A percentile compares a stretch with the other conserved stretches of the same genome.
Evolutionary conservation across 2,888 invertebrate species (phyloP).

Genomic region (Mayetiola destructor): DNA sequence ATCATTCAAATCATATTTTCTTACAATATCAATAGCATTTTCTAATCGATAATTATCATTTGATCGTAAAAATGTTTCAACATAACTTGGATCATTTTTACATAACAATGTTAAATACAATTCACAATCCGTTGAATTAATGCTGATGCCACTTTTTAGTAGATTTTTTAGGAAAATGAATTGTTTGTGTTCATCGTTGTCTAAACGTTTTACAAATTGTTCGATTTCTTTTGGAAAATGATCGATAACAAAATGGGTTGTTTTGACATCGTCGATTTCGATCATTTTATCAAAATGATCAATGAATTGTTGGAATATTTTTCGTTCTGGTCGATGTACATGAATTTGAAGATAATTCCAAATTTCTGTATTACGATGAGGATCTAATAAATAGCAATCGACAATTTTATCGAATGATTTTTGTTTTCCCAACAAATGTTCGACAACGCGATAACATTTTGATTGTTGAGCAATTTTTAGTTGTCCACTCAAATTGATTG

Average conservation of each 20-base stretch:
- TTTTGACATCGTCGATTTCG: slow-evolving; percentile 44
- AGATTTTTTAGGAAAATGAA: slow-evolving; percentile 47
- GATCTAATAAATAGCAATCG: slow-evolving; percentile 51
- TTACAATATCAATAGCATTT: slow-evolving; percentile 48
- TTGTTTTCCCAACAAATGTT: slow-evolving; percentile 48
- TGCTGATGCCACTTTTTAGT: slow-evolving; percentile 31
- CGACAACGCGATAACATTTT: slow-evolving; percentile 55
- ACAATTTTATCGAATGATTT: slow-evolving; percentile 49
- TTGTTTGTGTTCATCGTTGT: slow-evolving; percentile 21
- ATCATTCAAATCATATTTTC: slow-evolving; percentile 44
- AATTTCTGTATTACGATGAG: slow-evolving; percentile 44
- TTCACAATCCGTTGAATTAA: slow-evolving; percentile 40
- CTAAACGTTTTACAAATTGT: slow-evolving; percentile 16
- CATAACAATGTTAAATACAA: slow-evolving; percentile 49
- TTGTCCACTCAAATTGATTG: slow-evolving; percentile 44
- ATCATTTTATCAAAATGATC: slow-evolving; percentile 40
- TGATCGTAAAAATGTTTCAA: slow-evolving; percentile 39
- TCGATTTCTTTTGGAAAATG: slow-evolving; percentile 39
- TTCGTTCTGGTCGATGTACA: slow-evolving; percentile 32
- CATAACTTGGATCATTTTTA: slow-evolving; percentile 38
- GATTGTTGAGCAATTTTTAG: slow-evolving; percentile 47
- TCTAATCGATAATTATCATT: slow-evolving; percentile 47
- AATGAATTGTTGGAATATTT: slow-evolving; percentile 36
- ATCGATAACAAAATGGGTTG: slow-evolving; percentile 46
- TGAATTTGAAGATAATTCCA: slow-evolving; percentile 42